These are phyloP conservation scores for Macrophya alboannulata DNA, from an alignment of 2,888 invertebrate species.

Conservation along the genomic window DNA sequence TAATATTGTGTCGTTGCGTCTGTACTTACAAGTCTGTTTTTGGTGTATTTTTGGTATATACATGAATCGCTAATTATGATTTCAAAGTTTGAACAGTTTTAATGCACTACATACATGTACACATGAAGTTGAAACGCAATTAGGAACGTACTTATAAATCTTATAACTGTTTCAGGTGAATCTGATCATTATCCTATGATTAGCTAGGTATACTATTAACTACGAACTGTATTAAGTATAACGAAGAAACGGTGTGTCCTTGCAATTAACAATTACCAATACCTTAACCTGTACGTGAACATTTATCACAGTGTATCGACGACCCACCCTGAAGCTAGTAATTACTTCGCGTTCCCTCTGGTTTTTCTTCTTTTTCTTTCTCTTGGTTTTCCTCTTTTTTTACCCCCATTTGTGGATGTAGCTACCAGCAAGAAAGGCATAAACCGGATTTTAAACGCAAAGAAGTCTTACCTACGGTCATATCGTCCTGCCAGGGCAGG, in stretches of 20 bases:
- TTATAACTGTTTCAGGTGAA: constrained; percentile 31
- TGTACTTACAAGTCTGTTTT: background rate
- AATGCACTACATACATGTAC: background rate
- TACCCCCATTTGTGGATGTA: background rate
- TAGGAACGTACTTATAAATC: background rate
- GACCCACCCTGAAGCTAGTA: constrained; percentile 50
- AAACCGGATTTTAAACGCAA: constrained; percentile 49
- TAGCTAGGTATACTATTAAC: background rate
- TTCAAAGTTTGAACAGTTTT: constrained; percentile 6
- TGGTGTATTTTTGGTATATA: background rate
- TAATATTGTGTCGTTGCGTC: background rate
- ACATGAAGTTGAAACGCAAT: constrained; percentile 18
- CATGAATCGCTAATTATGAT: background rate
- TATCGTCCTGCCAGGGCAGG: background rate
- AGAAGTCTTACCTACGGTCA: constrained; percentile 6
- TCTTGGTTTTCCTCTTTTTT: background rate
- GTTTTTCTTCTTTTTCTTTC: background rate
- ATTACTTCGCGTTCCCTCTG: constrained; percentile 9
- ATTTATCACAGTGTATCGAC: constrained; percentile 51
- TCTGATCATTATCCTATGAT: constrained; percentile 27
- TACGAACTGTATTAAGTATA: background rate
- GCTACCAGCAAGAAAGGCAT: constrained; percentile 16
- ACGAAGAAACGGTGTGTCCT: constrained; percentile 33
- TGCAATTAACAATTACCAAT: constrained; percentile 49
- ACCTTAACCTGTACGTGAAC: constrained; percentile 26